Conservation (phyloP, 2,888 invertebrate genomes). For the Gymnocheta viridis region DNA sequence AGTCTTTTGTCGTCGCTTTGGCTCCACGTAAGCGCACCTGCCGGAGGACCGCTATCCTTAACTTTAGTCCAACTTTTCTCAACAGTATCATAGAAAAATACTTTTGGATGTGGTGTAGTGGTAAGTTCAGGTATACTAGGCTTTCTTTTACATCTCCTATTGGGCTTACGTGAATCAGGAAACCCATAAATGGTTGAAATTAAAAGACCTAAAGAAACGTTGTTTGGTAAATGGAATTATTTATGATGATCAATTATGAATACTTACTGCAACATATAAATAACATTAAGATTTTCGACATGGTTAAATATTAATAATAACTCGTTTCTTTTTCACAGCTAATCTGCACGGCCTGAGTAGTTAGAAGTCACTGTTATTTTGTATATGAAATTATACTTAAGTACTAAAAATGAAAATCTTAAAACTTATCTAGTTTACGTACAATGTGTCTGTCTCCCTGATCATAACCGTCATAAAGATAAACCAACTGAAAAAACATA, state of each 20-base stretch:
- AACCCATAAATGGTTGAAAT: background rate
- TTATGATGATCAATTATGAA: background rate
- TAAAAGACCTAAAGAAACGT: background rate
- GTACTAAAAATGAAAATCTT: background rate
- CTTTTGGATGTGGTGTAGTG: no score
- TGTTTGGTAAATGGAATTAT: background rate
- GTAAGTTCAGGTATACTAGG: no score
- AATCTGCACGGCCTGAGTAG: background rate
- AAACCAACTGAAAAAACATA: background rate
- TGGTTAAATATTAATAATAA: background rate
- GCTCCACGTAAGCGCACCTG: no score
- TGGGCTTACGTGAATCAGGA: no score
- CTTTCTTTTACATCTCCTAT: no score
- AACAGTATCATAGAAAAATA: background rate
- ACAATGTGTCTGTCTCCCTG: background rate
- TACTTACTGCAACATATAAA: background rate
- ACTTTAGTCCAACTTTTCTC: background rate
- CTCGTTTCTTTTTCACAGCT: background rate
- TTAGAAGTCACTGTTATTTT: background rate
- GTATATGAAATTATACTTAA: background rate
- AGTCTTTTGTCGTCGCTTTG: no score
- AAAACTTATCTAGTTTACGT: background rate
- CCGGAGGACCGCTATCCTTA: background rate
- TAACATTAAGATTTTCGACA: background rate
- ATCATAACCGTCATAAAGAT: background rate